These are phyloP conservation scores for Drosophila bipectinata DNA, from an alignment of 1,140 invertebrate species.

Conservation along the genomic window DNA sequence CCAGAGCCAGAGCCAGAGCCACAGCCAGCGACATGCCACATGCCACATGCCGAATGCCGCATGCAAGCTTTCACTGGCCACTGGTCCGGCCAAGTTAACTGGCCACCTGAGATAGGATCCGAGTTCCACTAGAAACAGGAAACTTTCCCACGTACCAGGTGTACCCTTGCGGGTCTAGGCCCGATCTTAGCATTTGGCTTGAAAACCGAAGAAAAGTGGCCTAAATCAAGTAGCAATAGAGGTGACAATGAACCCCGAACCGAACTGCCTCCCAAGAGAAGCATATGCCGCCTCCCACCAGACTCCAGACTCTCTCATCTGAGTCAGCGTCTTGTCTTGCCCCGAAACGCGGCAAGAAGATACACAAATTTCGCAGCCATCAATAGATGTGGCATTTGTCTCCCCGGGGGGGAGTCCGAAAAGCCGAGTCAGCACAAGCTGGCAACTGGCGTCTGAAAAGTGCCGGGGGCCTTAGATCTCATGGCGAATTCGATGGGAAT, in stretches of 20 bases:
- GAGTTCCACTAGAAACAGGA: conserved; percentile 17
- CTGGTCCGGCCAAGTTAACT: conserved; percentile 27
- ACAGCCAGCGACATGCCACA: conserved; percentile 12
- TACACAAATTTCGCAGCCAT: background rate
- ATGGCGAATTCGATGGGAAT: conserved; percentile 13
- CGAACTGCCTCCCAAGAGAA: no score
- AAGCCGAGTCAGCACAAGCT: no score
- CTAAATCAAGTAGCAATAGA: background rate
- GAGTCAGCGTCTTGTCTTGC: no score
- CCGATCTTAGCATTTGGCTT: no score
- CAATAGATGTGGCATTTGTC: no score
- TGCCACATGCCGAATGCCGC: conserved; percentile 42
- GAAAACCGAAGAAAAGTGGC: no score
- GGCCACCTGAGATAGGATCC: background rate
- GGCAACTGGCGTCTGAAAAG: no score
- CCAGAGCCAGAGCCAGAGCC: background rate
- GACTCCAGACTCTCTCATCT: no score
- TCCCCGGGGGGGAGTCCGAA: no score
- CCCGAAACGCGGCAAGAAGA: background rate
- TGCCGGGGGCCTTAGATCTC: no score
- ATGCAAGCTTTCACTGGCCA: conserved; percentile 51
- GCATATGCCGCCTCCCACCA: no score
- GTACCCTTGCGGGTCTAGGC: background rate
- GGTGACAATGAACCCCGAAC: no score
- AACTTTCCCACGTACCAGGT: conserved; percentile 39